Percentiles rank a stretch among this genome's conserved stretches.
These are phyloP conservation scores for Neoitamus cyanurus DNA, from an alignment of 2,888 invertebrate species.

Conservation along the genomic window DNA sequence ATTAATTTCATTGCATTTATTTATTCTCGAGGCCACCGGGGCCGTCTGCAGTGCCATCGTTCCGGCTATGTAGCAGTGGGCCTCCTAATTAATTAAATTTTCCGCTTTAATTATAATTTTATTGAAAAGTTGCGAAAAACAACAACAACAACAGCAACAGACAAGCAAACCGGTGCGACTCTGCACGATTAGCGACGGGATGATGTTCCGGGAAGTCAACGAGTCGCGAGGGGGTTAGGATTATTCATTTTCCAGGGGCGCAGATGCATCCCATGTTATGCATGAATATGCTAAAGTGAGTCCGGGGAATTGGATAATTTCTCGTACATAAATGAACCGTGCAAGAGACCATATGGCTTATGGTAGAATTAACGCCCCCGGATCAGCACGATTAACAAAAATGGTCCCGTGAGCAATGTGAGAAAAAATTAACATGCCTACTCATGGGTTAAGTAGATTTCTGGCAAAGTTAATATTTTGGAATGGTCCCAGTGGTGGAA, in stretches of 20 bases:
- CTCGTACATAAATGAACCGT: neutral
- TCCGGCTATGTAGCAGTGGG: neutral
- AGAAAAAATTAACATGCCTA: neutral
- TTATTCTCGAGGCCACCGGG: neutral
- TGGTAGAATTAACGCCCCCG: neutral
- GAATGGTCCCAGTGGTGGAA: neutral
- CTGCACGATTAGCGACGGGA: neutral
- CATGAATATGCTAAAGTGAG: neutral
- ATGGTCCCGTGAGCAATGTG: neutral
- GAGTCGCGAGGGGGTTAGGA: neutral
- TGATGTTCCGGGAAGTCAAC: neutral
- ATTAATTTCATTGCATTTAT: conserved; percentile 43
- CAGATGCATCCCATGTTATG: neutral
- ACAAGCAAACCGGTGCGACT: neutral
- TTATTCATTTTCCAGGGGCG: neutral
- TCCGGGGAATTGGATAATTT: neutral
- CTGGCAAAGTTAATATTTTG: neutral
- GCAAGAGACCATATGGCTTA: neutral
- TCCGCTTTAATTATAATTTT: neutral
- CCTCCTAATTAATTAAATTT: neutral
- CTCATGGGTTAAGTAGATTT: neutral
- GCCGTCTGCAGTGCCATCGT: neutral
- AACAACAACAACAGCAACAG: neutral
- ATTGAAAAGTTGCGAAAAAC: neutral
- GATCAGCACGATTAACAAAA: neutral